These are phyloP conservation scores for Hypena proboscidalis DNA, from an alignment of 2,888 invertebrate genomes.

Conservation along the genomic window DNA sequence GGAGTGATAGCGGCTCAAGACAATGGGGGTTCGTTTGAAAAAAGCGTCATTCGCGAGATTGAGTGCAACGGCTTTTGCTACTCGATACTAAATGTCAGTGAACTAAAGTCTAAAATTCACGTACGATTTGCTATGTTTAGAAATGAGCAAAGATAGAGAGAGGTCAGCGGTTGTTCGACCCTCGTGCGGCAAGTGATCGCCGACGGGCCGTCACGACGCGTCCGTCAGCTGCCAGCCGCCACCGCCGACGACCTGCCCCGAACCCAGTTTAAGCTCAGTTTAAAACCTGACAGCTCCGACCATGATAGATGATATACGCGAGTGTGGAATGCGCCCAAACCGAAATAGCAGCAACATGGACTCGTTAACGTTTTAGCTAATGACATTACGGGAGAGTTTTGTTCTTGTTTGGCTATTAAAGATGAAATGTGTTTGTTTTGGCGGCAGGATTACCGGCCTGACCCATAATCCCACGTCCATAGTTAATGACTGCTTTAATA, in stretches of 20 bases:
- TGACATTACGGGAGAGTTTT: conserved; percentile 57
- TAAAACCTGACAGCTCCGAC: conserved; percentile 71
- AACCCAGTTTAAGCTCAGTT: conserved; percentile 71
- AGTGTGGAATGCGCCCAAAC: conserved; percentile 63
- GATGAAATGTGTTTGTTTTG: conserved; percentile 54
- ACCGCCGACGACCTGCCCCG: conserved; percentile 62
- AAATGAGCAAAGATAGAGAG: conserved; percentile 31
- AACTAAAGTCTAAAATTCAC: too few species aligned
- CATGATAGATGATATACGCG: conserved; percentile 72
- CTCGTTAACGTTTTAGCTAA: conserved; percentile 68
- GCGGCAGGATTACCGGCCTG: conserved; percentile 38
- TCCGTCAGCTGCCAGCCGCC: conserved; percentile 79
- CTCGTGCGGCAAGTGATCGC: conserved; percentile 48
- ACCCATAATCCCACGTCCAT: conserved; percentile 56
- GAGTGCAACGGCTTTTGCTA: conserved; percentile 32
- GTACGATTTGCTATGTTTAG: conserved; percentile 16
- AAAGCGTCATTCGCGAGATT: conserved; percentile 47
- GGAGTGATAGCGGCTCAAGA: conserved; percentile 44
- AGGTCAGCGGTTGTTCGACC: conserved; percentile 57
- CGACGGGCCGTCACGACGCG: conserved; percentile 67
- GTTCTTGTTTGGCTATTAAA: conserved; percentile 53
- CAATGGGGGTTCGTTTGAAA: conserved; percentile 52
- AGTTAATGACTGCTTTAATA: conserved; percentile 64
- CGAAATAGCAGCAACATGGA: conserved; percentile 64
- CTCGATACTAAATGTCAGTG: too few species aligned